A percentile compares a stretch with the other conserved stretches of the same genome.
phyloP scores from a whole-genome alignment of 2,113 vertebrate genomes.

The Brachionichthys hirsutus region DNA sequence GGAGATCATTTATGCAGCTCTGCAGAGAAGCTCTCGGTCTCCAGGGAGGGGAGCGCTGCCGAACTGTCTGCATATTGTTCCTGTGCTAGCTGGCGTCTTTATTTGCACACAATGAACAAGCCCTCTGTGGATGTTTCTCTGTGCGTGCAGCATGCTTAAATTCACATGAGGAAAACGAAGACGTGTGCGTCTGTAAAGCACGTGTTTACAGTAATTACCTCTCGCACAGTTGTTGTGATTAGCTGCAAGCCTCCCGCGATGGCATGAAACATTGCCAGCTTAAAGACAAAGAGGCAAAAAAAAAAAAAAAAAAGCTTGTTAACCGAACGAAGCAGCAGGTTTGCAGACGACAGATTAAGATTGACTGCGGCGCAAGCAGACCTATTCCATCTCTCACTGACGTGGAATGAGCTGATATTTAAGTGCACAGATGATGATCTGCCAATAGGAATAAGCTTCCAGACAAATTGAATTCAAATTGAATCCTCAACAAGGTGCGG shows the following conservation, averaged over 20 bases:
- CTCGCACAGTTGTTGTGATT: constrained; percentile 3
- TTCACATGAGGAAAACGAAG: constrained; percentile 12
- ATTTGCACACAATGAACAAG: constrained; percentile 38
- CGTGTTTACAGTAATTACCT: constrained; percentile 43
- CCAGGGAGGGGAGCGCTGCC: constrained; percentile 37
- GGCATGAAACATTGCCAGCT: constrained; percentile 36
- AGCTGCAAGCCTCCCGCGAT: constrained; percentile 35
- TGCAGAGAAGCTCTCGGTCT: constrained; percentile 44
- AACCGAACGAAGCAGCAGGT: constrained; percentile 45
- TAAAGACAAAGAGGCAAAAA: constrained; percentile 25
- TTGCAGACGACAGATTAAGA: constrained; percentile 47
- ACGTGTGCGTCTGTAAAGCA: constrained; percentile 26
- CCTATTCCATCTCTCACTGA: constrained; percentile 38
- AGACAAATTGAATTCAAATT: constrained; percentile 36
- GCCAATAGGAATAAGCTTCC: constrained; percentile 32
- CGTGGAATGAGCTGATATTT: background rate
- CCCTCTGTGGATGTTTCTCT: constrained; percentile 9
- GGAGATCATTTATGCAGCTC: constrained; percentile 48
- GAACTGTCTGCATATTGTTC: constrained; percentile 34
- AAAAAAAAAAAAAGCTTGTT: too few species aligned
- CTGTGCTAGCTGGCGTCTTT: constrained; percentile 23
- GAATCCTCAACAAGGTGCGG: constrained; percentile 21
- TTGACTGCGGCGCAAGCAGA: constrained; percentile 41
- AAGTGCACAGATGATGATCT: constrained; percentile 27
- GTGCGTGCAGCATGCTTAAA: constrained; percentile 14